phyloP scores from a whole-genome alignment of 2,888 invertebrate species.

The Melangyna quadrimaculata region DNA sequence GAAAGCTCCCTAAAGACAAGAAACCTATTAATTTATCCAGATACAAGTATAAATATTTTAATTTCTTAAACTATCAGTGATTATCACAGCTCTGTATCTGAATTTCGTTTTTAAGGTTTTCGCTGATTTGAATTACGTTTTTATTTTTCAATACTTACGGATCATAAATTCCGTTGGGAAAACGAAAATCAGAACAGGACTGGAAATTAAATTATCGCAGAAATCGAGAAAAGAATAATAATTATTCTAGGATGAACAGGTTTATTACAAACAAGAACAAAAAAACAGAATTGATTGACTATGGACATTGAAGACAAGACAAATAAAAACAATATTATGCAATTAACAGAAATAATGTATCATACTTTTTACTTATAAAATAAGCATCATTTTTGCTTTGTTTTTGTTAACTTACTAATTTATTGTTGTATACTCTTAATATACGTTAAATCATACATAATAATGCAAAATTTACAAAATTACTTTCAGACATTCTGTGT shows the following conservation, averaged over 20 bases:
- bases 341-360: neutral
- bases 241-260: neutral
- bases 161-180: too few species aligned
- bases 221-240: neutral
- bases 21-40: too few species aligned
- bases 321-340: conserved; percentile 4
- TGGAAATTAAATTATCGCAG: conserved; percentile 57
- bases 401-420: neutral
- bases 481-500: conserved; percentile 14
- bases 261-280: too few species aligned
- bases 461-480: conserved; percentile 20
- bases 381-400: conserved; percentile 22
- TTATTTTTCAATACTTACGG: too few species aligned
- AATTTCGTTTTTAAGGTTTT: neutral
- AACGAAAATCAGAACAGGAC: neutral
- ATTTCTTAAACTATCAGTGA: neutral
- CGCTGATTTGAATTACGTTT: neutral
- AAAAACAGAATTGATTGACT: neutral
- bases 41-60: too few species aligned
- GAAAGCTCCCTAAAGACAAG: too few species aligned
- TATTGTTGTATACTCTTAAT: conserved; percentile 29
- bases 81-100: neutral
- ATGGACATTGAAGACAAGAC: neutral
- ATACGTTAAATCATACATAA: conserved; percentile 5
- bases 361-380: conserved; percentile 7